A percentile compares a stretch with the other conserved stretches of the same genome.
Evolutionary conservation across 2,888 invertebrate species (phyloP).

Genomic region (Tupiocoris notatus): DNA sequence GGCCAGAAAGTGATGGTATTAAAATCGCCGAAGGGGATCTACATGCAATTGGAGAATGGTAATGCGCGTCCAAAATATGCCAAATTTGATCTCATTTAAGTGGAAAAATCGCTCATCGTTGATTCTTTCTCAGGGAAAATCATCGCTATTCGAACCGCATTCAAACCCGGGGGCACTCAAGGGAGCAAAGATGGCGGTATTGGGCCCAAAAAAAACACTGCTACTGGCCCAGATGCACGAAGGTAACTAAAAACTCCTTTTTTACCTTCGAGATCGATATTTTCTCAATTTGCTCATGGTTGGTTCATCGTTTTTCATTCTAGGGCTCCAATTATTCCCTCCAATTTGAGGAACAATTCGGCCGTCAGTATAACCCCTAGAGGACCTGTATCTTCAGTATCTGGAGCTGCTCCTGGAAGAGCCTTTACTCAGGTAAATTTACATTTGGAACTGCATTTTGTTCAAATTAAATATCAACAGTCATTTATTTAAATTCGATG

Average conservation of each 20-base stretch:
- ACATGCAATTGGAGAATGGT: conserved; percentile 90
- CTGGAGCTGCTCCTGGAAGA: conserved; percentile 23
- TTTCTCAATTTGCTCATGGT: too few relatives aligned
- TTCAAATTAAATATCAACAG: too few relatives aligned
- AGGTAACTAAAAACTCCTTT: neutral
- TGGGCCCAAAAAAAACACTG: conserved; percentile 34
- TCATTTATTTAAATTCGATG: neutral
- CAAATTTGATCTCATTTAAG: too few relatives aligned
- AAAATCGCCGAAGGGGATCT: conserved; percentile 93
- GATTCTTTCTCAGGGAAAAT: conserved; percentile 64
- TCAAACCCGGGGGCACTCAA: conserved; percentile 58
- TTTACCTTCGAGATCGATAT: neutral
- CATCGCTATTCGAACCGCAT: conserved; percentile 81
- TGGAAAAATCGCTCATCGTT: too few relatives aligned
- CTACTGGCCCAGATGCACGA: conserved; percentile 4
- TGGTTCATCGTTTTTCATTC: too few relatives aligned
- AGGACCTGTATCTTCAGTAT: conserved; percentile 28
- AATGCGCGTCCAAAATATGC: too few relatives aligned
- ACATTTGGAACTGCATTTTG: neutral
- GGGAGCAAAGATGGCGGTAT: conserved; percentile 13
- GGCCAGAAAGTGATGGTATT: conserved; percentile 93
- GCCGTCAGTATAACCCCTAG: conserved; percentile 56
- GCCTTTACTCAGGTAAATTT: conserved; percentile 34
- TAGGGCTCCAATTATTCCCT: conserved; percentile 26
- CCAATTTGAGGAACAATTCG: conserved; percentile 53